These are phyloP conservation scores for Tromatobia lineatoria DNA, from an alignment of 2,888 invertebrate species.

Conservation along the genomic window DNA sequence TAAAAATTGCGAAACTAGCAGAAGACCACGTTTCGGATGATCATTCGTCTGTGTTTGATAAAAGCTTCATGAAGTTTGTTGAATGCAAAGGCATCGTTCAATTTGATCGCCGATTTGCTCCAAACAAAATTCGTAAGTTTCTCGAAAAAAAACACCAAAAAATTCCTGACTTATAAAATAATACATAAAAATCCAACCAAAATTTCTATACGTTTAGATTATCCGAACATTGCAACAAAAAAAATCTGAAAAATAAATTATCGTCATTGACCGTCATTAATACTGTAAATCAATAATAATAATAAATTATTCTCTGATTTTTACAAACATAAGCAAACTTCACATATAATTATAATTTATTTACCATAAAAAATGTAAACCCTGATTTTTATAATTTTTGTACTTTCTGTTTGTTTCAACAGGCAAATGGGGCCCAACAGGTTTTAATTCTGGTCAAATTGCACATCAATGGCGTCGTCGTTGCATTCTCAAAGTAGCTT, in stretches of 20 bases:
- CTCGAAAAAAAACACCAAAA: slow-evolving; percentile 51
- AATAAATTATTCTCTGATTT: too few relatives aligned
- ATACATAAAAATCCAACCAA: too few relatives aligned
- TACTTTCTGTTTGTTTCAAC: slow-evolving; percentile 2
- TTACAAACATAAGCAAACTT: too few relatives aligned
- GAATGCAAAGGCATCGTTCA: slow-evolving; percentile 76
- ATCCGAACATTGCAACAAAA: too few relatives aligned
- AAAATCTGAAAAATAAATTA: not conserved
- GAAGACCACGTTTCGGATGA: slow-evolving; percentile 50
- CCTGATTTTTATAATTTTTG: not conserved
- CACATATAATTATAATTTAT: too few relatives aligned
- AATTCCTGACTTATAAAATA: too few relatives aligned
- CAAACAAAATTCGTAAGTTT: slow-evolving; percentile 71
- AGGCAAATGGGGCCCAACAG: slow-evolving; percentile 63
- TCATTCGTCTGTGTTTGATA: slow-evolving; percentile 55
- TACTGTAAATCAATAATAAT: too few relatives aligned
- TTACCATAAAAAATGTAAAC: too few relatives aligned
- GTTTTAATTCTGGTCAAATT: slow-evolving; percentile 78
- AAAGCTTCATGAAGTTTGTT: slow-evolving; percentile 71
- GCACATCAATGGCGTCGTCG: slow-evolving; percentile 88
- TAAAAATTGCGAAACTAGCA: not conserved
- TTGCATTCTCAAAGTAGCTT: slow-evolving; percentile 89
- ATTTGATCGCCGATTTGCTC: slow-evolving; percentile 67
- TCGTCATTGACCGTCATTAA: too few relatives aligned
- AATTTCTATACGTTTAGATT: too few relatives aligned